These are phyloP conservation scores for Sciaenops ocellatus DNA, from an alignment of 2,797 vertebrate species.

Conservation along the genomic window DNA sequence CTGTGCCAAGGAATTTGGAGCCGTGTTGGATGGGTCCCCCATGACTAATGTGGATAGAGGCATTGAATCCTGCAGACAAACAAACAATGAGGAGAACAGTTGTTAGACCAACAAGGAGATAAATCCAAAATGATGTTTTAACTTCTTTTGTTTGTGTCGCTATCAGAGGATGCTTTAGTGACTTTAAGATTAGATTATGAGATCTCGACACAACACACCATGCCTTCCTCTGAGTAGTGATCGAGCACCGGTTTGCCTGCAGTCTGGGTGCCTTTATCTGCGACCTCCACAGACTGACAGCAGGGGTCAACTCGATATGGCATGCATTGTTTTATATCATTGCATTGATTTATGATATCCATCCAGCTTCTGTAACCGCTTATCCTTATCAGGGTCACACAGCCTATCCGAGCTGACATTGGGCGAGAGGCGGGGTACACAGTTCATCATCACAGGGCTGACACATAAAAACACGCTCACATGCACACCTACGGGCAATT, in stretches of 20 bases:
- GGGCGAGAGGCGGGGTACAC: too few relatives aligned
- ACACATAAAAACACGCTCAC: too few relatives aligned
- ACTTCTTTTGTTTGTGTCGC: background rate
- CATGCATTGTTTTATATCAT: background rate
- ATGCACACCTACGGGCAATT: too few relatives aligned
- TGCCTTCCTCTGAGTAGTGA: too few relatives aligned
- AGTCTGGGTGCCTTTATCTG: too few relatives aligned
- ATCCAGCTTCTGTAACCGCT: too few relatives aligned
- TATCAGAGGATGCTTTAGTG: background rate
- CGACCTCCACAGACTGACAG: too few relatives aligned
- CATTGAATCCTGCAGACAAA: slow-evolving; percentile 87
- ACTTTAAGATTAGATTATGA: background rate
- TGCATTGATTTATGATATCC: background rate
- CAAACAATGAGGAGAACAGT: background rate
- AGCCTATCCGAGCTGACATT: too few relatives aligned
- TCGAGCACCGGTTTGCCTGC: too few relatives aligned
- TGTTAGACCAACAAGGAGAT: background rate
- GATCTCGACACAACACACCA: background rate
- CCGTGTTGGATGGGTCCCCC: slow-evolving; percentile 91
- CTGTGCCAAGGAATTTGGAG: slow-evolving; percentile 88
- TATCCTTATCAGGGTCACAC: too few relatives aligned
- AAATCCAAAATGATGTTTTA: background rate
- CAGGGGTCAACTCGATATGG: background rate
- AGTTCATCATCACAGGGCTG: too few relatives aligned
- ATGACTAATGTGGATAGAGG: slow-evolving; percentile 91